Base-by-base conservation (phyloP, 2,888 invertebrate species). In the Diploptera punctata region DNA sequence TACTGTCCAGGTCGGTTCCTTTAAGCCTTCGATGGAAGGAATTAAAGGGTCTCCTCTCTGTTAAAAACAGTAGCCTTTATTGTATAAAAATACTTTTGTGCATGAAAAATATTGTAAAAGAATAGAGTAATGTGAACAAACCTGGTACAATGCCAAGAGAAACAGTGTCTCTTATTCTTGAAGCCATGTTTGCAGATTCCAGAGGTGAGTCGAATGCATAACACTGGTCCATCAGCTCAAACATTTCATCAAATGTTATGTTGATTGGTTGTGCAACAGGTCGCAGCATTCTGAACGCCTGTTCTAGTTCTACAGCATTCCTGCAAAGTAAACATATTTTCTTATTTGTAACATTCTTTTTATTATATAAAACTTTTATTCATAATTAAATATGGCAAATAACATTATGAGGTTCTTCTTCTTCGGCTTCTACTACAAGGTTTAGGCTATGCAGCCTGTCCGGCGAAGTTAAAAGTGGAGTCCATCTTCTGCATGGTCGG, bases 111-210 rank as follows among this genome's bases (percentile, higher is more conserved):
- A n/a, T n/a, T n/a, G n/a, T n/a, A n/a, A n/a, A n/a, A n/a, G n/a
- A n/a, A n/a, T n/a, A n/a, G n/a, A n/a, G n/a, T n/a, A n/a, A n/a
- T n/a, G n/a, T n/a, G n/a, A n/a, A n/a, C n/a, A n/a, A n/a, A 93
- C 94, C 94, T 83, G 94, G 94, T 80, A 94, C 87, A 76, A 94
- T 93, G 43, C 94, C 94, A 79, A 90, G 92, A 62, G 94, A 84
- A 75, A 94, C 80, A 0, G 91, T 89, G 7, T 29, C 26, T 0
- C 38, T 26, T 13, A 44, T 26, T 18, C 5, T 47, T 43, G 19
- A 62, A 31, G 67, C 24, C 26, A n/a, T 26, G 13, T 21, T 43
- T 16, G 60, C 19, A 16, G 69, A 43, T 13, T 47, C 69, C 24
- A 67, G 57, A 9, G 73, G 70, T 3, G 75, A 29, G 2, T 29